Conservation (phyloP, 2,888 invertebrate species). For the Myathropa florea region DNA sequence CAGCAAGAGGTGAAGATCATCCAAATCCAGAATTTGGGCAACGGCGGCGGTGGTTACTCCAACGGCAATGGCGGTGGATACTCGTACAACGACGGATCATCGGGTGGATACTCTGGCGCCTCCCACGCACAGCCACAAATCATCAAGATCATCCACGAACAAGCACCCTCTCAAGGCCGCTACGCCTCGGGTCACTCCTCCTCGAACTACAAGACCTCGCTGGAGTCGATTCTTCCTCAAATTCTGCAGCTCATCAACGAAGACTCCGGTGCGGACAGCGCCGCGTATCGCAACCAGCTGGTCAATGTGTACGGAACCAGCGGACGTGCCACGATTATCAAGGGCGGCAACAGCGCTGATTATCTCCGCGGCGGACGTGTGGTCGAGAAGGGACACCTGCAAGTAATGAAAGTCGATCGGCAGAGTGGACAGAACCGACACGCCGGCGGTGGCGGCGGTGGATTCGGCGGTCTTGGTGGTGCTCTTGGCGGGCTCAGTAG, state of each 20-base stretch:
- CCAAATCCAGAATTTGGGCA: conserved; percentile 10
- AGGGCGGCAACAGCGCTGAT: background rate
- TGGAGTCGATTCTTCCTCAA: conserved; percentile 49
- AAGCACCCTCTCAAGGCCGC: conserved; percentile 18
- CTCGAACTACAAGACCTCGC: conserved; percentile 17
- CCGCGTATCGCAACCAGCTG: conserved; percentile 8
- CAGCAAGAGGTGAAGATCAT: conserved; percentile 40
- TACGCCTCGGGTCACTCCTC: conserved; percentile 26
- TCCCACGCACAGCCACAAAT: conserved; percentile 34
- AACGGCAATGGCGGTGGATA: conserved; percentile 21
- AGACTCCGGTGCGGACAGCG: conserved; percentile 21
- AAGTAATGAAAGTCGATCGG: conserved; percentile 6
- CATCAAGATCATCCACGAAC: conserved; percentile 52
- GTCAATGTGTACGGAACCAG: conserved; percentile 32
- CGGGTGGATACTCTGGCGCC: conserved; percentile 4
- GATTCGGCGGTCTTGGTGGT: background rate
- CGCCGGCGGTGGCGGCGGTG: background rate
- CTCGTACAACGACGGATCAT: background rate
- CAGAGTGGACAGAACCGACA: background rate
- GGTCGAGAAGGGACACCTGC: conserved; percentile 48
- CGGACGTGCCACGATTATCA: conserved; percentile 9
- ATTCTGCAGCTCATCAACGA: conserved; percentile 33
- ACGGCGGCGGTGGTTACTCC: background rate
- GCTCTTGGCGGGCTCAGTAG: background rate
- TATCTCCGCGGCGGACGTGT: conserved; percentile 47